These are phyloP conservation scores for Tetheella fluctuosa DNA, from an alignment of 2,888 invertebrate species.

Conservation along the genomic window DNA sequence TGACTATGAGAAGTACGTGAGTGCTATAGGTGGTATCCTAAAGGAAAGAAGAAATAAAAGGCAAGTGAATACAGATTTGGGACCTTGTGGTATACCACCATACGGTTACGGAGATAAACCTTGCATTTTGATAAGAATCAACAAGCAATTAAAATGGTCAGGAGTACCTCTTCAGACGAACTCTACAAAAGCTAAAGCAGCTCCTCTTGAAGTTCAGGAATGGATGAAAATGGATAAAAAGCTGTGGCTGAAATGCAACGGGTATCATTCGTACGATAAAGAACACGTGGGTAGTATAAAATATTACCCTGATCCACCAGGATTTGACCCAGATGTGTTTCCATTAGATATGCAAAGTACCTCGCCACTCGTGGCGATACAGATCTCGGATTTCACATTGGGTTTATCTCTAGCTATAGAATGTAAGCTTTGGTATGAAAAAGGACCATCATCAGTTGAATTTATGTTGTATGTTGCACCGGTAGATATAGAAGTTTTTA, in stretches of 20 bases:
- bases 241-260: constrained; percentile 67
- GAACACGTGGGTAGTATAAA: constrained; percentile 67
- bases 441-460: constrained; percentile 55
- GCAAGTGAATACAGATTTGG: constrained; percentile 44
- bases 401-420: constrained; percentile 65
- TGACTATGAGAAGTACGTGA: constrained; percentile 62
- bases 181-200: constrained; percentile 38
- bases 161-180: constrained; percentile 55
- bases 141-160: constrained; percentile 65
- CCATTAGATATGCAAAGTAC: constrained; percentile 47
- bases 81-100: constrained; percentile 65
- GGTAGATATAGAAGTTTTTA: constrained; percentile 30
- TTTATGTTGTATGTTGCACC: constrained; percentile 67
- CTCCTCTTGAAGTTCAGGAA: constrained; percentile 54
- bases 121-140: constrained; percentile 69
- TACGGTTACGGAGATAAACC: constrained; percentile 70
- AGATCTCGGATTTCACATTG: constrained; percentile 64
- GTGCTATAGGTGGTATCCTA: constrained; percentile 53
- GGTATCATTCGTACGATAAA: constrained; percentile 64
- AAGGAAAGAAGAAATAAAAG: constrained; percentile 45
- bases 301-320: constrained; percentile 74
- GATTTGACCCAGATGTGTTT: constrained; percentile 59
- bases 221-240: constrained; percentile 54
- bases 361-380: constrained; percentile 66
- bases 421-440: constrained; percentile 71